Evolutionary conservation across 2,113 vertebrate genomes (phyloP).

Genomic region (Pyxicephalus adspersus): DNA sequence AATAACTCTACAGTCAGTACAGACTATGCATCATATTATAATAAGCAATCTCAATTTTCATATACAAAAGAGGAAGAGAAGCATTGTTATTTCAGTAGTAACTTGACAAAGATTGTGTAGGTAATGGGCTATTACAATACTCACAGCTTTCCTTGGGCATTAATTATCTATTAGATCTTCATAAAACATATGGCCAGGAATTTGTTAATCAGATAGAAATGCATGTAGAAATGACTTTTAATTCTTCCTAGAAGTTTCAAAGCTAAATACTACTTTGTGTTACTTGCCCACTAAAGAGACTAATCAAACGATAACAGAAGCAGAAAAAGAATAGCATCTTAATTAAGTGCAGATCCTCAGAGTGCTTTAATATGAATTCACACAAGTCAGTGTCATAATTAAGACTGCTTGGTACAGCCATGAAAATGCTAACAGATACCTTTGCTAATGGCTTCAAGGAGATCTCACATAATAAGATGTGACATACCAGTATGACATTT

Average conservation of each 20-base stretch:
- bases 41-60: conserved; percentile 9
- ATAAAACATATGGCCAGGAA: conserved; percentile 27
- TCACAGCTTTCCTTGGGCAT: conserved; percentile 26
- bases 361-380: conserved; percentile 36
- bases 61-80: neutral
- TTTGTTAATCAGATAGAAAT: conserved; percentile 31
- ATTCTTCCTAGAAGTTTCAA: conserved; percentile 26
- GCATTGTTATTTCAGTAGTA: conserved; percentile 5
- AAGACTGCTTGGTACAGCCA: conserved; percentile 18
- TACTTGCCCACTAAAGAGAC: conserved; percentile 44
- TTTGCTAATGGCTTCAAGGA: conserved; percentile 40
- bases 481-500: conserved; percentile 46
- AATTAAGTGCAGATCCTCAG: conserved; percentile 46
- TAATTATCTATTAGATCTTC: conserved; percentile 30
- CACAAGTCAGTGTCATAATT: conserved; percentile 29
- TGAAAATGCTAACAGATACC: conserved; percentile 24
- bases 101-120: conserved; percentile 19
- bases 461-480: conserved; percentile 27
- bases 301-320: conserved; percentile 24
- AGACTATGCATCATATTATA: conserved; percentile 7
- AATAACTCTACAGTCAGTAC: neutral
- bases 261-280: conserved; percentile 43
- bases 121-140: conserved; percentile 26
- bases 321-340: conserved; percentile 47
- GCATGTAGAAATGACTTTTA: neutral